Evolutionary conservation across 2,888 invertebrate genomes (phyloP).

Genomic region (Hemaris fuciformis): DNA sequence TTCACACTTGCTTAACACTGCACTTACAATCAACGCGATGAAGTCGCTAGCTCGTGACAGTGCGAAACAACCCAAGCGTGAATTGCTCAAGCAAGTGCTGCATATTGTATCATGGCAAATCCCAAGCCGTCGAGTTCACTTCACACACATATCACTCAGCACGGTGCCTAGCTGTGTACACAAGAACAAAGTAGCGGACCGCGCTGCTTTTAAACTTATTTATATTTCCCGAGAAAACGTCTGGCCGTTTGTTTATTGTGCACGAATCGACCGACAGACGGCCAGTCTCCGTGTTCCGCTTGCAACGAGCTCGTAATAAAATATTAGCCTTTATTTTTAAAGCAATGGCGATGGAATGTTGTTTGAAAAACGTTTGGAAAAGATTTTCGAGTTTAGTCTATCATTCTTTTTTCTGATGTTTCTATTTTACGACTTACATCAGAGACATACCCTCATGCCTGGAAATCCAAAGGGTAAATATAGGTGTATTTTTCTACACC

Average conservation of each 20-base stretch:
- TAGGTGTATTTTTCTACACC: too few species aligned
- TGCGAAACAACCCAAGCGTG: too few species aligned
- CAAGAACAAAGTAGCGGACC: constrained; percentile 9
- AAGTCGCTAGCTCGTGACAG: too few species aligned
- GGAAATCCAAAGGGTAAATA: too few species aligned
- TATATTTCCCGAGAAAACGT: constrained; percentile 13
- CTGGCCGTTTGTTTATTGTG: constrained; percentile 12
- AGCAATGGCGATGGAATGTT: neutral
- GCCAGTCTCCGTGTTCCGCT: constrained; percentile 2
- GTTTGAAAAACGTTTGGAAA: too few species aligned
- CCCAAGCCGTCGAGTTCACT: neutral
- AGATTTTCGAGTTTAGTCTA: neutral
- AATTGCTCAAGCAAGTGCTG: neutral
- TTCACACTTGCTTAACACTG: too few species aligned
- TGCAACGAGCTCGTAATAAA: neutral
- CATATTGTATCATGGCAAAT: neutral
- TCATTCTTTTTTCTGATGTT: neutral
- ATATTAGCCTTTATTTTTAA: neutral
- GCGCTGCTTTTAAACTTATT: constrained; percentile 13
- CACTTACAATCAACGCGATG: too few species aligned
- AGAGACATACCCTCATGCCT: too few species aligned
- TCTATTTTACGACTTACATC: too few species aligned
- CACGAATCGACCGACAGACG: neutral
- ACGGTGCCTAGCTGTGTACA: neutral
- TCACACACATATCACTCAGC: constrained; percentile 3